Base-by-base conservation (phyloP, 64 coral and sea anemone species). In the Montipora capricornis region DNA sequence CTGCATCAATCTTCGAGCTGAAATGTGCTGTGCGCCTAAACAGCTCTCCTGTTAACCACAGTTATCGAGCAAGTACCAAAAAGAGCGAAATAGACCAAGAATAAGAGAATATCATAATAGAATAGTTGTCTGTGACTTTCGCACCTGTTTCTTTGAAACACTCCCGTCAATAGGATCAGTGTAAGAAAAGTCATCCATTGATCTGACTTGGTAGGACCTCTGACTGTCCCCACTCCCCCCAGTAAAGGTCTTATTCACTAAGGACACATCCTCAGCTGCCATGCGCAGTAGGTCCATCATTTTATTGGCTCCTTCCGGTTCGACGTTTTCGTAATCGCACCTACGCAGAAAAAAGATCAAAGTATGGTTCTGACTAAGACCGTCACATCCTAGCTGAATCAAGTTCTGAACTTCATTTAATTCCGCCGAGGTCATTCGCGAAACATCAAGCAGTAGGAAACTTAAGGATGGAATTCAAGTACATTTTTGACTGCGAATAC, bases 91-190 rank as follows among this genome's bases (percentile, higher is more conserved):
- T 37, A 37, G 37, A 0, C 37, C 37, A 37, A 37, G 37, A 37
- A 37, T 2, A 37, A 37, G 37, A 37, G 37, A 37, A 37, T 37
- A 67, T 67, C 62, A 17, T 4, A 15, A 15, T 14, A 14, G 62
- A 71, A 5, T 24, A 15, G 68, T 6, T 5, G 68, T 7, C 20
- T 24, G 19, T 71, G 20, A 71, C 68, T 20, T 6, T 17, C 4
- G 5, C 57, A 96, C 98, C 98, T 99, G 98, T 83, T 99, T 96
- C 47, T 80, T 84, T 20, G 84, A 53, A 5, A 94, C n/a, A 88
- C 92, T 99, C 75, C 89, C 92, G 67, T 99, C 98, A 74, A 99
- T 96, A 9, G 98, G 98, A 87, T 99, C 98, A n/a, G 92, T 96
- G 53, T 99, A 99, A n/a, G 92, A 92, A 24, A 96, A 99, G 66